Conservation (phyloP, 2,113 vertebrate genomes). For the Centropus bengalensis region DNA sequence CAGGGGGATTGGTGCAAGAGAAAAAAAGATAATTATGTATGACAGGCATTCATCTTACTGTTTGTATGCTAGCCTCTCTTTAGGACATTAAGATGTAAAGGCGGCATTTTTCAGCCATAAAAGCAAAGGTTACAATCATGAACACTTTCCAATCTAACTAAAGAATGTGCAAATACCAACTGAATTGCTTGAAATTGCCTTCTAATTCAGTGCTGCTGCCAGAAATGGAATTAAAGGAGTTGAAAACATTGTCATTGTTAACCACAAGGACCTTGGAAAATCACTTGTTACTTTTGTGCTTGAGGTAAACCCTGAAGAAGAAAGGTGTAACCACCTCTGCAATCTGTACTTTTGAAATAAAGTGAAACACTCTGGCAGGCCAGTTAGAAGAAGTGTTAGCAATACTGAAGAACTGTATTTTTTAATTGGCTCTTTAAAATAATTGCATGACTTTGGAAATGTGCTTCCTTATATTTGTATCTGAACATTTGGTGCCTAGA, state of each 20-base stretch:
- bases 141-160: background rate
- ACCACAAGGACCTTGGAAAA: background rate
- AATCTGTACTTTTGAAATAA: background rate
- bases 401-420: conserved; percentile 29
- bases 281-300: background rate
- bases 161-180: background rate
- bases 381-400: background rate
- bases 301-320: background rate
- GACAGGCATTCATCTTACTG: background rate
- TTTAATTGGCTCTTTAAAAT: conserved; percentile 4
- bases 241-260: background rate
- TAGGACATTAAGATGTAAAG: background rate
- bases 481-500: conserved; percentile 45
- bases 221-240: conserved; percentile 40
- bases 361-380: background rate
- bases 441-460: conserved; percentile 24
- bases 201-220: conserved; percentile 38
- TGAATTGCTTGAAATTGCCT: conserved; percentile 6
- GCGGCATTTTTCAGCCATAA: background rate
- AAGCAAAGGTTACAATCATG: background rate
- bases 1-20: background rate
- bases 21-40: background rate
- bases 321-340: background rate
- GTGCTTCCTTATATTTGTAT: conserved; percentile 52
- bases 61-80: background rate